A percentile compares a stretch with the other conserved stretches of the same genome.
phyloP scores from a whole-genome alignment of 2,113 vertebrate species.

The Miniopterus natalensis region DNA sequence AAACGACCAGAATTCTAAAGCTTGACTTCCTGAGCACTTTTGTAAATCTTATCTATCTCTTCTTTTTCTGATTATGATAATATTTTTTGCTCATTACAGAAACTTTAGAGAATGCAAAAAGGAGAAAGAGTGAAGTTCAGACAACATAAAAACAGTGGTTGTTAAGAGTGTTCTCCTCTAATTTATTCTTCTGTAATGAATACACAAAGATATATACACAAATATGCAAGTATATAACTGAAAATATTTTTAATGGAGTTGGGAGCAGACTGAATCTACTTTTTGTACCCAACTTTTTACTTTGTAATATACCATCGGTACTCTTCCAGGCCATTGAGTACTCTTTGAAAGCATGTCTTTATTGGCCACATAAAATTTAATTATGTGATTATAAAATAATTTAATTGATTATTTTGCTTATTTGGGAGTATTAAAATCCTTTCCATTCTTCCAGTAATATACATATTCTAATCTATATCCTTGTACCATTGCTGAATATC shows the following conservation, averaged over 20 bases:
- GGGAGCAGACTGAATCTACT: not conserved
- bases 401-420: constrained; percentile 34
- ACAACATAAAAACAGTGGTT: not conserved
- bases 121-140: not conserved
- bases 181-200: not conserved
- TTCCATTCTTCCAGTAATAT: not conserved
- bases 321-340: not conserved
- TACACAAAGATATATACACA: not conserved
- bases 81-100: not conserved
- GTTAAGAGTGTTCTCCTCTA: not conserved
- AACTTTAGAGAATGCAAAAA: not conserved
- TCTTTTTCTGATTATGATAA: not conserved
- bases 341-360: not conserved
- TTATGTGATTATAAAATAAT: not conserved
- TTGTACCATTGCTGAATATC: not conserved
- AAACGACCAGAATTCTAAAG: not conserved
- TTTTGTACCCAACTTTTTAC: not conserved
- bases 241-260: not conserved
- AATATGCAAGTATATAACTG: not conserved
- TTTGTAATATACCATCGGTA: not conserved
- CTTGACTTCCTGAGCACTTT: not conserved
- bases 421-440: not conserved
- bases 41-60: not conserved
- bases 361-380: not conserved
- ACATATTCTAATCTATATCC: not conserved